phyloP scores from a whole-genome alignment of 1,140 invertebrate species.

The Drosophila burlai region DNA sequence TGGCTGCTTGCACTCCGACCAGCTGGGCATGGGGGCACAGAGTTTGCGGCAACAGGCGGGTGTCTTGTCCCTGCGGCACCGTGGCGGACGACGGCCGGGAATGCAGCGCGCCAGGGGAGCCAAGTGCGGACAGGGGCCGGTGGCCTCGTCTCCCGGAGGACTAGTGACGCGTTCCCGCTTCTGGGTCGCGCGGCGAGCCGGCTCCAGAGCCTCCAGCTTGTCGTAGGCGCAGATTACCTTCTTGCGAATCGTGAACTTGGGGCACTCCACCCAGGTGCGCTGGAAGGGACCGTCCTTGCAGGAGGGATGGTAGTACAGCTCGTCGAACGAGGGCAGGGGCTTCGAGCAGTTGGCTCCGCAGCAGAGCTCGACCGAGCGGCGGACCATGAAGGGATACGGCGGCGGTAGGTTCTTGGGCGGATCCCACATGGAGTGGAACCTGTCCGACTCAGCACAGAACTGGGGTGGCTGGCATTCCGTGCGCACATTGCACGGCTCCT shows the following conservation, averaged over 20 bases:
- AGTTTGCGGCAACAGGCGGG: constrained; percentile 38
- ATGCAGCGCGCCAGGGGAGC: constrained; percentile 24
- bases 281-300: constrained; percentile 37
- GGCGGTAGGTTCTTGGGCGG: constrained; percentile 28
- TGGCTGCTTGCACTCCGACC: constrained; percentile 49
- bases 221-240: constrained; percentile 31
- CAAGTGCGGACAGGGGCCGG: constrained; percentile 19
- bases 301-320: constrained; percentile 42
- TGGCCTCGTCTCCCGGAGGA: background rate
- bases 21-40: constrained; percentile 43
- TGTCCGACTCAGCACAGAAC: constrained; percentile 2
- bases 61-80: constrained; percentile 17
- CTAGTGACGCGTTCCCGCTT: constrained; percentile 1
- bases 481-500: constrained; percentile 9
- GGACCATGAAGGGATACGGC: constrained; percentile 22
- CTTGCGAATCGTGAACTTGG: constrained; percentile 22
- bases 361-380: constrained; percentile 6
- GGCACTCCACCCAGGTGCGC: constrained; percentile 55
- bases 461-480: background rate
- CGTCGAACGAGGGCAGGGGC: constrained; percentile 52
- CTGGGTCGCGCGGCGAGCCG: constrained; percentile 4
- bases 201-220: constrained; percentile 9
- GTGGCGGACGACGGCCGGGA: constrained; percentile 25
- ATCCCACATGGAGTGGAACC: constrained; percentile 47
- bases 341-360: constrained; percentile 20